A percentile compares a stretch with the other conserved stretches of the same genome.
Conservation (phyloP, 2,113 vertebrate genomes). For the Myanophis thanlyinensis region DNA sequence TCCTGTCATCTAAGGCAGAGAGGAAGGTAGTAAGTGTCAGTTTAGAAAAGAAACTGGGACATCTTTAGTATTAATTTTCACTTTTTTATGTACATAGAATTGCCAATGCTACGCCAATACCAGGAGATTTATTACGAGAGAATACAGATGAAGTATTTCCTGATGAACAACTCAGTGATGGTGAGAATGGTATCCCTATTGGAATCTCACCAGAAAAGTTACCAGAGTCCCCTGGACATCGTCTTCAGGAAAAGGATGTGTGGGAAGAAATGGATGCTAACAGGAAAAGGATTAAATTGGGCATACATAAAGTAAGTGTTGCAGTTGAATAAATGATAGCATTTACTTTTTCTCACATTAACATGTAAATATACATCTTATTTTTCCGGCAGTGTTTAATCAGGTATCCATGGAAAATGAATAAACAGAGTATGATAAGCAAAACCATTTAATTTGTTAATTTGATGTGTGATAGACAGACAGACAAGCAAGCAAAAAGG, state of each 20-base stretch:
- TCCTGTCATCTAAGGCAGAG: not conserved
- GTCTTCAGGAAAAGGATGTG: constrained; percentile 88
- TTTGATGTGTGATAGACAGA: not conserved
- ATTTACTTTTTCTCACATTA: not conserved
- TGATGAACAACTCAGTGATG: constrained; percentile 96
- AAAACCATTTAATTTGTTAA: not conserved
- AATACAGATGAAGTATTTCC: constrained; percentile 98
- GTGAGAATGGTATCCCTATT: constrained; percentile 84
- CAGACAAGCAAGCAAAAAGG: not conserved
- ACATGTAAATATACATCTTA: not conserved
- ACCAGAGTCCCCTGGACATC: constrained; percentile 79
- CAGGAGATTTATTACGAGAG: constrained; percentile 91
- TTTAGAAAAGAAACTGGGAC: constrained; percentile 10
- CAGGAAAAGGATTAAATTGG: constrained; percentile 85
- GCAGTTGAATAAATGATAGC: not conserved
- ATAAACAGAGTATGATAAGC: not conserved
- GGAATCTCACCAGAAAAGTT: constrained; percentile 79
- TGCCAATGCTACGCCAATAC: constrained; percentile 95
- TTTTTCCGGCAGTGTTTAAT: not conserved
- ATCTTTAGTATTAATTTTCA: constrained; percentile 20
- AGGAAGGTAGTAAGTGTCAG: not conserved
- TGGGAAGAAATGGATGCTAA: constrained; percentile 98
- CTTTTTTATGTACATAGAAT: constrained; percentile 75
- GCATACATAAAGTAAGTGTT: constrained; percentile 82
- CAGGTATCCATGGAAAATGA: not conserved